Evolutionary conservation across 2,888 invertebrate genomes (phyloP), one percentile per base, ranked within the genome.

Genomic region (Sinodicranocentrus sp.): DNA sequence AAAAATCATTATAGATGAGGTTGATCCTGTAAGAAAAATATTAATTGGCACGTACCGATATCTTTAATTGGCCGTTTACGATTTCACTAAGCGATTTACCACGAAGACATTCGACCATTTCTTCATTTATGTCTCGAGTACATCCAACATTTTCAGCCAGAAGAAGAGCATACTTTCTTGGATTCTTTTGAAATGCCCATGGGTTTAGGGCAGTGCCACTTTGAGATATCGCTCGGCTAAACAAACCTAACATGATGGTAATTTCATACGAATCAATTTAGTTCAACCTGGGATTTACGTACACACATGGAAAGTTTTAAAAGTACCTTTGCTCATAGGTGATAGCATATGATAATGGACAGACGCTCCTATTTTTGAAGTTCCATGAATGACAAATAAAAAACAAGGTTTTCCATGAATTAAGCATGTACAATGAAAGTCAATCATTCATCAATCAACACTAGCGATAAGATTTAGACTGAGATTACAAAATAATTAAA

Each of bases 121-220:
- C 59, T 26, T 72, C 26, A 10, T 82, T 65, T 17, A 63, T 43
- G 0, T 68, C 52, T 0, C 39, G 54, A 3, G 54, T 26, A 68
- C 87, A 87, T 13, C 33, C 39, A 21, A 83, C 44, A 52, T 79
- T 73, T 52, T 83, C 39, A 0, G 78, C 87, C 1, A 87, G 43
- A 59, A 67, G 48, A 13, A 44, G 10, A 13, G 79, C 77, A n/a
- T 54, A 13, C 1, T 72, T n/a, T 52, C 39, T 65, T 10, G 85
- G 85, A 26, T 86, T 70, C 33, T 67, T 63, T 52, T 83, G 78
- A 19, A 83, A 83, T 3, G 82, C 76, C 87, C 87, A 87, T 8
- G 83, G 84, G 67, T 84, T 84, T 0, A 87, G 59, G 10, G 82
- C 61, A 8, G 82, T 70, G 0, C 87, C 87, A 63, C 77, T 77